These are phyloP conservation scores for Alethe diademata DNA, from an alignment of 2,113 vertebrate genomes.

Conservation along the genomic window DNA sequence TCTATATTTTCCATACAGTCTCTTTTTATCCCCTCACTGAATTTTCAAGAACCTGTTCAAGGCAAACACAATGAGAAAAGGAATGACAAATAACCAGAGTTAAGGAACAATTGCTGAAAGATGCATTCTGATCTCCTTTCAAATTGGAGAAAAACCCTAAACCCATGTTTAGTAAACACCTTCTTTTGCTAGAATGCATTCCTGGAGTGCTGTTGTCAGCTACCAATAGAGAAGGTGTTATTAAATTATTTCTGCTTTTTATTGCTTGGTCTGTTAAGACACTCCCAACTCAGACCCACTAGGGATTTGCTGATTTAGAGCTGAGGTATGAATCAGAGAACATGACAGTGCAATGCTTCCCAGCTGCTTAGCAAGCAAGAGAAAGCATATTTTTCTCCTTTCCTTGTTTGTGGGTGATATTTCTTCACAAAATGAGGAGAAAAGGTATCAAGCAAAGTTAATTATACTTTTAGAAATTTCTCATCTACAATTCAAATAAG, in stretches of 20 bases:
- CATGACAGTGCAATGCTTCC: neutral
- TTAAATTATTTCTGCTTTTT: neutral
- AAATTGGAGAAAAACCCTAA: neutral
- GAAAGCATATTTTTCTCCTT: neutral
- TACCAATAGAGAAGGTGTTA: neutral
- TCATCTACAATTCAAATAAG: constrained; percentile 58
- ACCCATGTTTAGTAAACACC: neutral
- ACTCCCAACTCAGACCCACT: neutral
- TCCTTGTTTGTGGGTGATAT: neutral
- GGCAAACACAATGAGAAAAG: neutral
- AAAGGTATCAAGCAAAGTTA: constrained; percentile 38
- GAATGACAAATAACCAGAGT: neutral
- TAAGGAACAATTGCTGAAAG: neutral
- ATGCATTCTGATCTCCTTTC: neutral
- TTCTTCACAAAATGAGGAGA: neutral
- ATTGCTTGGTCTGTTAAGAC: neutral
- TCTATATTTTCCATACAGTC: neutral
- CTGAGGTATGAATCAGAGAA: neutral
- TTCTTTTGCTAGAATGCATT: neutral
- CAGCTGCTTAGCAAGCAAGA: neutral
- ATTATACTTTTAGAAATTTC: constrained; percentile 60
- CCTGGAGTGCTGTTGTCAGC: neutral
- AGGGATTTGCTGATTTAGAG: neutral
- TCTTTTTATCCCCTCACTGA: neutral
- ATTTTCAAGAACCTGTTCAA: neutral